Conservation (phyloP, 2,797 vertebrate species). For the Gymnothorax javanicus region DNA sequence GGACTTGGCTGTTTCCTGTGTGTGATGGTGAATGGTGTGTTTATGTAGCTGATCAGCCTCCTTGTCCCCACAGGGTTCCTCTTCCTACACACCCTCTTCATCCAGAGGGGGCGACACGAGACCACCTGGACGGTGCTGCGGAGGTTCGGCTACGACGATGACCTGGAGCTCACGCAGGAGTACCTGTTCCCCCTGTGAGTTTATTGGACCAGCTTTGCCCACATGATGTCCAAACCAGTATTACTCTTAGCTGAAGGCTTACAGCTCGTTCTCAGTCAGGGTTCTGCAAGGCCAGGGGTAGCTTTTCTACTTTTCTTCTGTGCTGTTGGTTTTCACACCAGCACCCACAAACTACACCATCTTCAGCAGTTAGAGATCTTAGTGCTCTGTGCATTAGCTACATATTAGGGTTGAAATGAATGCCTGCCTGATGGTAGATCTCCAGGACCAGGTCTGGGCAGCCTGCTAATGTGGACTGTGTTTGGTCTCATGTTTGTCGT, state of each 20-base stretch:
- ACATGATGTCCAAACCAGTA: neutral
- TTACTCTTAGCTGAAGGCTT: too few species aligned
- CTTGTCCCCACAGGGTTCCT: conserved; percentile 82
- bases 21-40: neutral
- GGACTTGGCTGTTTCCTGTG: neutral
- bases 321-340: too few species aligned
- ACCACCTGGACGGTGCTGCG: conserved; percentile 95
- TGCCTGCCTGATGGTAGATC: too few species aligned
- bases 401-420: too few species aligned
- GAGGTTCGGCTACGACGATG: conserved; percentile 91
- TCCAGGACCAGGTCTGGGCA: neutral
- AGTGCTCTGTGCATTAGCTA: too few species aligned
- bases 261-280: too few species aligned
- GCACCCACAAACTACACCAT: neutral
- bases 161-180: conserved; percentile 91
- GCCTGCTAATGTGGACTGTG: neutral
- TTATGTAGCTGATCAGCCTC: neutral
- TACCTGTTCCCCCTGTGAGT: conserved; percentile 90
- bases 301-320: too few species aligned
- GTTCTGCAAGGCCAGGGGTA: too few species aligned
- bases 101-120: conserved; percentile 94
- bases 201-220: neutral
- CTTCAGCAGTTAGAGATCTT: too few species aligned
- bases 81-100: conserved; percentile 95
- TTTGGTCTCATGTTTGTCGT: conserved; percentile 19